Evolutionary conservation across 2,888 invertebrate genomes (phyloP).

Genomic region (Seira sanloemensis): DNA sequence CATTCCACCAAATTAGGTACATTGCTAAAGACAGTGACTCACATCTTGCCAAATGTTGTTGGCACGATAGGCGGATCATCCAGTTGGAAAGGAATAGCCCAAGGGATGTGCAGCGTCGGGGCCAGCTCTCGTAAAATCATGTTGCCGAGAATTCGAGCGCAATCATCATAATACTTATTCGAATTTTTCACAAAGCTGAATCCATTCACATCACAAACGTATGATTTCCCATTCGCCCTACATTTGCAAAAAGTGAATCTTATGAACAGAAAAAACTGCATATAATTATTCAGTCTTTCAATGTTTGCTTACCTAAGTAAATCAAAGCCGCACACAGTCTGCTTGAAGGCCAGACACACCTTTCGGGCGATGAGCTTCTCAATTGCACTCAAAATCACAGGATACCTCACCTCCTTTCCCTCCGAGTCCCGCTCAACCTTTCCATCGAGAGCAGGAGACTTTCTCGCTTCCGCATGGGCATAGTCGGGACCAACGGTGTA

Average conservation of each 20-base stretch:
- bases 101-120: conserved; percentile 96
- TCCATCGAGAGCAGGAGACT: conserved; percentile 98
- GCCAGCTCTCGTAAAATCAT: conserved; percentile 97
- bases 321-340: conserved; percentile 99
- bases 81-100: conserved; percentile 96
- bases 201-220: conserved; percentile 99
- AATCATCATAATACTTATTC: conserved; percentile 99
- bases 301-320: conserved; percentile 82
- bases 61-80: conserved; percentile 99
- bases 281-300: background rate
- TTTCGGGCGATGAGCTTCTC: conserved; percentile 98
- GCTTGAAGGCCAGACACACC: conserved; percentile 96
- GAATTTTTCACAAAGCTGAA: conserved; percentile 99
- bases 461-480: conserved; percentile 99
- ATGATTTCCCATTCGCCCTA: conserved; percentile 98
- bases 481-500: conserved; percentile 99
- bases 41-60: conserved; percentile 98
- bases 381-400: conserved; percentile 96
- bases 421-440: conserved; percentile 98
- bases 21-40: conserved; percentile 68
- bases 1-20: background rate
- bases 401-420: conserved; percentile 98
- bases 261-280: too few species aligned
- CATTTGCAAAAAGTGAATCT: conserved; percentile 46
- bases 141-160: conserved; percentile 98